Evolutionary conservation across 2,113 vertebrate genomes (phyloP).

Genomic region (Mola mola): DNA sequence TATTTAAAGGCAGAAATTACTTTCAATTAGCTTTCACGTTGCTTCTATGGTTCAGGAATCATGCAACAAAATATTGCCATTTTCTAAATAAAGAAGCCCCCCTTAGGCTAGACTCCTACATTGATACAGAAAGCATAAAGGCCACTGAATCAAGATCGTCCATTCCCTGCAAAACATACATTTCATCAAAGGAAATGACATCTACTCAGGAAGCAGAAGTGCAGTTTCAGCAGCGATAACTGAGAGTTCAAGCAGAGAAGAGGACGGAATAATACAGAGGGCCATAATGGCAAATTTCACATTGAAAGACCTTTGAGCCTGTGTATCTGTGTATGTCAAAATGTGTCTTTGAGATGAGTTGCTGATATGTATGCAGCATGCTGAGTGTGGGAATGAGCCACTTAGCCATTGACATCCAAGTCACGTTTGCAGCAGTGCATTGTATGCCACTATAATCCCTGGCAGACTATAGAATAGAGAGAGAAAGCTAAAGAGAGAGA

Average conservation of each 20-base stretch:
- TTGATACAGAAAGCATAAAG: no score
- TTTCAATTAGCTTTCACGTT: background rate
- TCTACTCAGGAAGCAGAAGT: conserved; percentile 30
- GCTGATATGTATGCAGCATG: conserved; percentile 65
- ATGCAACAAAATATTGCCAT: conserved; percentile 2
- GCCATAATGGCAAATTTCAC: conserved; percentile 68
- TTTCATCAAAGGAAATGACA: conserved; percentile 31
- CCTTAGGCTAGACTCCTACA: conserved; percentile 9
- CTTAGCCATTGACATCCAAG: conserved; percentile 52
- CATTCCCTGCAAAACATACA: no score
- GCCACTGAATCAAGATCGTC: no score
- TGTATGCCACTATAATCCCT: conserved; percentile 62
- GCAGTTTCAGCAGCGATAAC: conserved; percentile 34
- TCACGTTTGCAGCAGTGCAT: conserved; percentile 57
- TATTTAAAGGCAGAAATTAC: no score
- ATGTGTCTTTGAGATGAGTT: conserved; percentile 68
- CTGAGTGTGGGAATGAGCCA: conserved; percentile 45
- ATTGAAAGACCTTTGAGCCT: conserved; percentile 75
- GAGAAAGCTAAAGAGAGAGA: conserved; percentile 12
- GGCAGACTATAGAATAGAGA: conserved; percentile 55
- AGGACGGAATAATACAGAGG: conserved; percentile 10
- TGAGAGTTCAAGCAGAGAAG: conserved; percentile 28
- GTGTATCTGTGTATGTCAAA: conserved; percentile 41
- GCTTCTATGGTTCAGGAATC: background rate
- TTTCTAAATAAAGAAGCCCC: conserved; percentile 12